These are phyloP conservation scores for Scomber japonicus DNA, from an alignment of 2,113 vertebrate species.

Conservation along the genomic window DNA sequence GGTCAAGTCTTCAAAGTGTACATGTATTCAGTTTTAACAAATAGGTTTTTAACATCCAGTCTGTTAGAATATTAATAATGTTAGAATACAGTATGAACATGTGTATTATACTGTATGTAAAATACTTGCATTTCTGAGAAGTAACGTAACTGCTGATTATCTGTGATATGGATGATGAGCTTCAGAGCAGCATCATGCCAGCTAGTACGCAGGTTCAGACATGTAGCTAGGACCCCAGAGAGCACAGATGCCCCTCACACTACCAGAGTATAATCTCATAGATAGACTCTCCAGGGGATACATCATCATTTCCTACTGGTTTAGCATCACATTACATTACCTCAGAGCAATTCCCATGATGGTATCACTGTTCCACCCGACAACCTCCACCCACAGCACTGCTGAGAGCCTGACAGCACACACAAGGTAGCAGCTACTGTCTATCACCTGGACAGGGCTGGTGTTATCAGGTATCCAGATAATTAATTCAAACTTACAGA, in stretches of 20 bases:
- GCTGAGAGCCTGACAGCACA: not conserved
- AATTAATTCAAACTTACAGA: too few relatives aligned
- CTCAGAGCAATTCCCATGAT: constrained; percentile 23
- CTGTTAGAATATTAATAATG: too few relatives aligned
- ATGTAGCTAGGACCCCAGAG: constrained; percentile 41
- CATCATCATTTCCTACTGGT: not conserved
- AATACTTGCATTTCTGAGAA: not conserved
- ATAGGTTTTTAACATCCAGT: too few relatives aligned
- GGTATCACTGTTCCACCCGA: constrained; percentile 5
- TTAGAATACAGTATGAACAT: not conserved
- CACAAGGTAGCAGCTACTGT: too few relatives aligned
- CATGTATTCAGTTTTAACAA: too few relatives aligned
- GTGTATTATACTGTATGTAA: not conserved
- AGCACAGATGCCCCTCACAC: constrained; percentile 9
- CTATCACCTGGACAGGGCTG: too few relatives aligned
- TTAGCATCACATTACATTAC: constrained; percentile 29
- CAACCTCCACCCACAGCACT: not conserved
- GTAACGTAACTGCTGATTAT: not conserved
- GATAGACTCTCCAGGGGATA: constrained; percentile 2
- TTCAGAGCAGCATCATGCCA: constrained; percentile 18
- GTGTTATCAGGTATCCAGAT: too few relatives aligned
- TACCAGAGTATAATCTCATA: constrained; percentile 21
- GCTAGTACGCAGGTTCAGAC: constrained; percentile 53
- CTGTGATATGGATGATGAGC: constrained; percentile 22
- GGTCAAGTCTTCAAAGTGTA: too few relatives aligned